These are phyloP conservation scores for Alligator sinensis DNA, from an alignment of 2,113 vertebrate species.

Conservation along the genomic window DNA sequence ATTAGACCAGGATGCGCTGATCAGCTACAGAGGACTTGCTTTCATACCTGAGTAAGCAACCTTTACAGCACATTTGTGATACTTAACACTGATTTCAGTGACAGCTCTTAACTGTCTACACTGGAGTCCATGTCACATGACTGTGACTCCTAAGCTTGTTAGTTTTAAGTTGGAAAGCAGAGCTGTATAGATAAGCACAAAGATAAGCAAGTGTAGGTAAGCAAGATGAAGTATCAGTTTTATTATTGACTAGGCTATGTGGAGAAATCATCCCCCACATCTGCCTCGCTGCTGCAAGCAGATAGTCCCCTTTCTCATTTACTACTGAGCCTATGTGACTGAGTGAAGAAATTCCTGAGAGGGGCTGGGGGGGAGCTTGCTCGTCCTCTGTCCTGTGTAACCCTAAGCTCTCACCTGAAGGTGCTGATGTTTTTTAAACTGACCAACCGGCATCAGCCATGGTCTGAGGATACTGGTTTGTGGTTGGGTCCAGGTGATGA, in stretches of 20 bases:
- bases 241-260: background rate
- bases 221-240: background rate
- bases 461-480: too few relatives aligned
- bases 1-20: background rate
- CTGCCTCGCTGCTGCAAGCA: too few relatives aligned
- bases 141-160: background rate
- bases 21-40: conserved; percentile 20
- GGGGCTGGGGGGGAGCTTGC: too few relatives aligned
- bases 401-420: too few relatives aligned
- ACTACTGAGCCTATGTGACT: too few relatives aligned
- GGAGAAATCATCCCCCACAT: too few relatives aligned
- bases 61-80: conserved; percentile 31
- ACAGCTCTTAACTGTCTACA: background rate
- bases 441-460: too few relatives aligned
- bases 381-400: too few relatives aligned
- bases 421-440: too few relatives aligned
- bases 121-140: background rate
- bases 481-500: too few relatives aligned
- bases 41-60: conserved; percentile 19
- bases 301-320: too few relatives aligned
- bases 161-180: background rate
- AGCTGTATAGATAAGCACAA: background rate
- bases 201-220: background rate
- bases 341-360: too few relatives aligned
- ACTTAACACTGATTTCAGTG: conserved; percentile 8